phyloP scores from a whole-genome alignment of 2,113 vertebrate species.

The Oncorhynchus nerka region DNA sequence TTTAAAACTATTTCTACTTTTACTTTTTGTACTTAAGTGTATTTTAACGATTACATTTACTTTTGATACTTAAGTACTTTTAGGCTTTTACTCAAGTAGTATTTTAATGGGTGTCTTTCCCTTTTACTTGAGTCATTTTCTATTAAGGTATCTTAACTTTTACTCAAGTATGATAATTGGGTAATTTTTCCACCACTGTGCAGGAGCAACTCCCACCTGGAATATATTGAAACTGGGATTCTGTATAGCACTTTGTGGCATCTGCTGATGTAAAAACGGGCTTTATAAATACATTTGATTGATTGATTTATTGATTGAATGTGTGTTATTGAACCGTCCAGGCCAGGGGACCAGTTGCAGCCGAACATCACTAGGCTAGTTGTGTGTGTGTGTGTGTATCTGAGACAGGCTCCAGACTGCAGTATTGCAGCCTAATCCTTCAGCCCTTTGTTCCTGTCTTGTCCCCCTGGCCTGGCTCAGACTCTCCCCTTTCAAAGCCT shows the following conservation, averaged over 20 bases:
- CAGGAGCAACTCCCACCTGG: not conserved
- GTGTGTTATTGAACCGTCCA: not conserved
- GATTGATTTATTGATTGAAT: not conserved
- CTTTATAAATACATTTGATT: too few species aligned
- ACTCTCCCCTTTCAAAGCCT: conserved; percentile 63
- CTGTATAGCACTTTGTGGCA: too few species aligned
- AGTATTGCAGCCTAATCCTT: conserved; percentile 39
- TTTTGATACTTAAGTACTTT: too few species aligned
- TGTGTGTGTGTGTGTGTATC: conserved; percentile 69
- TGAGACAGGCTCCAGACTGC: conserved; percentile 48
- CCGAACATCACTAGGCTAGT: conserved; percentile 22
- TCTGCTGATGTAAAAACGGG: too few species aligned
- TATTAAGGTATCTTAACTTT: too few species aligned
- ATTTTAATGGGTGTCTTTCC: too few species aligned
- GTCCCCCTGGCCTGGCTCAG: conserved; percentile 54
- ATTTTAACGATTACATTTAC: too few species aligned
- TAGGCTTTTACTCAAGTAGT: too few species aligned
- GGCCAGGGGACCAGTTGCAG: not conserved
- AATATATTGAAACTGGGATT: not conserved
- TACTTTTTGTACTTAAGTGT: too few species aligned
- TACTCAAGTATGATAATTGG: too few species aligned
- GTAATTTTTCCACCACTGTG: not conserved
- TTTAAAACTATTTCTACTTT: too few species aligned
- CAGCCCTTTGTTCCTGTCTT: conserved; percentile 65
- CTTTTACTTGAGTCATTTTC: too few species aligned